phyloP scores from a whole-genome alignment of 2,888 invertebrate species.

The Macrosoma leucophasiata region DNA sequence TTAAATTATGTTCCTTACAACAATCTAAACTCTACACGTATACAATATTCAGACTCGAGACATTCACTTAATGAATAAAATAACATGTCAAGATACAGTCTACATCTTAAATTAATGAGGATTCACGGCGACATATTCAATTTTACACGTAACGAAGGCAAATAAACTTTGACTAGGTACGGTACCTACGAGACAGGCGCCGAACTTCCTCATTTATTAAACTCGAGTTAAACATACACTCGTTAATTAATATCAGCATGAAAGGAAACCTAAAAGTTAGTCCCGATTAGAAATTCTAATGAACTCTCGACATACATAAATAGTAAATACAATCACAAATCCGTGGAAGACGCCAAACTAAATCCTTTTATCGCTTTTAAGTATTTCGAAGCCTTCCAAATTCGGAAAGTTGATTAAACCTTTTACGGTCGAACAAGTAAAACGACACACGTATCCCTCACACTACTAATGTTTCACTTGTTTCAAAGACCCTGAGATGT shows the following conservation, averaged over 20 bases:
- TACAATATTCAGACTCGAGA: slow-evolving; percentile 49
- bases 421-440: slow-evolving; percentile 47
- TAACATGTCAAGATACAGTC: slow-evolving; percentile 70
- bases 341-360: slow-evolving; percentile 41
- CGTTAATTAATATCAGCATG: slow-evolving; percentile 65
- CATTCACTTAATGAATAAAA: slow-evolving; percentile 69
- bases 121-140: slow-evolving; percentile 64
- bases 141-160: slow-evolving; percentile 66
- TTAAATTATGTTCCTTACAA: slow-evolving; percentile 69
- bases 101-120: slow-evolving; percentile 73
- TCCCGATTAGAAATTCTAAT: slow-evolving; percentile 51
- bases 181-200: slow-evolving; percentile 26
- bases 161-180: slow-evolving; percentile 55
- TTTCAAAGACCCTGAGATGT: slow-evolving; percentile 9
- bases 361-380: slow-evolving; percentile 44
- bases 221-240: slow-evolving; percentile 53
- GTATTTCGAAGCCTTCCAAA: slow-evolving; percentile 36
- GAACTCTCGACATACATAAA: slow-evolving; percentile 37
- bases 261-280: slow-evolving; percentile 66
- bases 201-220: slow-evolving; percentile 58
- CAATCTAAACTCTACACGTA: slow-evolving; percentile 62
- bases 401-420: slow-evolving; percentile 49
- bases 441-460: slow-evolving; percentile 29
- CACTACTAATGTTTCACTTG: slow-evolving; percentile 7
- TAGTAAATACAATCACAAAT: slow-evolving; percentile 44